Conservation (phyloP, 2,888 invertebrate genomes). For the Orthosia gracilis region DNA sequence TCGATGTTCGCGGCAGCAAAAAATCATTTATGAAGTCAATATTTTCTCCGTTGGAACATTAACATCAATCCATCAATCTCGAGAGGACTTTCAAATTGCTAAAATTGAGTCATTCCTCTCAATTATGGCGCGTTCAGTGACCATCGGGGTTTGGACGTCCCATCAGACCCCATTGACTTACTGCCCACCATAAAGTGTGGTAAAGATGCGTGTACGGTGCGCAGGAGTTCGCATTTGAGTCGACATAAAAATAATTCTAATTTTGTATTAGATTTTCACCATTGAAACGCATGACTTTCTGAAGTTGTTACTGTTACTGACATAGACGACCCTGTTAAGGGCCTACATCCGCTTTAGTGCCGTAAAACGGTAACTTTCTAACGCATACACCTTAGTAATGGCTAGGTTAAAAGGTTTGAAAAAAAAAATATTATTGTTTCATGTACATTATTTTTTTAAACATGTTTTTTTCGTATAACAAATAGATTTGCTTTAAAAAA, state of each 20-base stretch:
- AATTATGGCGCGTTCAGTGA: conserved; percentile 68
- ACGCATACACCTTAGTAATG: too few relatives aligned
- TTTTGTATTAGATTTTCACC: neutral
- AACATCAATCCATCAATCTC: conserved; percentile 77
- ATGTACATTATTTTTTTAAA: too few relatives aligned
- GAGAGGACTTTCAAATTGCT: conserved; percentile 69
- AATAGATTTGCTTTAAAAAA: too few relatives aligned
- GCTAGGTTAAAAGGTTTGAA: too few relatives aligned
- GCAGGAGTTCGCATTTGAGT: conserved; percentile 10
- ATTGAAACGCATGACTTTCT: neutral
- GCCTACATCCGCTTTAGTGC: too few relatives aligned
- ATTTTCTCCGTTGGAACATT: conserved; percentile 65
- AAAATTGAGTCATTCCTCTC: conserved; percentile 79
- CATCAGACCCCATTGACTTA: conserved; percentile 68
- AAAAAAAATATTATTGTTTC: too few relatives aligned
- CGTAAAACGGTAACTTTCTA: too few relatives aligned
- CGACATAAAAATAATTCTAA: neutral
- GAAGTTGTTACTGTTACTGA: neutral
- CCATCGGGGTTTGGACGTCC: conserved; percentile 65
- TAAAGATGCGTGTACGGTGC: conserved; percentile 42
- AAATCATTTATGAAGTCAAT: conserved; percentile 69
- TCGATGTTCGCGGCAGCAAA: conserved; percentile 63
- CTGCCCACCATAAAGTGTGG: conserved; percentile 50
- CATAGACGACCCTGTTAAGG: conserved; percentile 17
- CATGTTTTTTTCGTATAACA: too few relatives aligned